Evolutionary conservation across 2,888 invertebrate genomes (phyloP), one percentile per base, ranked within the genome.

Genomic region (Andricus curvator): DNA sequence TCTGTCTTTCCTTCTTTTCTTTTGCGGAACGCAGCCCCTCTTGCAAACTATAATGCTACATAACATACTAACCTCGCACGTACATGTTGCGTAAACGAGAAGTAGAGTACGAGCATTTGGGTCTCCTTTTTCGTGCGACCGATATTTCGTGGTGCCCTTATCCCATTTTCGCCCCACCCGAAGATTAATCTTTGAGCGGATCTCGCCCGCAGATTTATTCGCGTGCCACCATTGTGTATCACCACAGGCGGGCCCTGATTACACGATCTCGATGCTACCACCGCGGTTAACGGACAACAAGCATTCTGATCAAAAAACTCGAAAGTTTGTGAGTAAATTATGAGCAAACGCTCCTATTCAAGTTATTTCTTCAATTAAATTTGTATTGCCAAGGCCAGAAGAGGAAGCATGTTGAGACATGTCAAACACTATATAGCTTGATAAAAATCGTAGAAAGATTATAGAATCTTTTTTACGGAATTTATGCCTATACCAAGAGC

Each of bases 51-150:
- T 51, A 29, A 33, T 33, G 33, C 33, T 33, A 8, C 8, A 33
- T 37, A 37, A 70, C 51, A 33, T 48, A 51, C 70, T 74, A 74
- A 29, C n/a, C 51, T 74, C 33, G 56, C 74, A 74, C 74, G 56
- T 70, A 51, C n/a, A 22, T 70, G 70, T 51, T 51, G 51, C 70
- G 70, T 51, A 56, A 70, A 70, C 68, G 68, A 70, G 70, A 70
- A 51, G n/a, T 17, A 29, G 70, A 70, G 68, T 48, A 44, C 29
- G 48, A 70, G 9, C 25, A 8, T 68, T 25, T 51, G 25, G 29
- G 22, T 11, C 13, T 44, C 29, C 29, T 51, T 74, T 48, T 56
- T 74, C 33, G 17, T 13, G n/a, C 70, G 48, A 70, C 68, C 68
- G 48, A 70, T 70, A 74, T 74, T 56, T 74, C 33, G 33, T 74